Conservation (phyloP, 2,113 vertebrate species). For the Ursus arctos region DNA sequence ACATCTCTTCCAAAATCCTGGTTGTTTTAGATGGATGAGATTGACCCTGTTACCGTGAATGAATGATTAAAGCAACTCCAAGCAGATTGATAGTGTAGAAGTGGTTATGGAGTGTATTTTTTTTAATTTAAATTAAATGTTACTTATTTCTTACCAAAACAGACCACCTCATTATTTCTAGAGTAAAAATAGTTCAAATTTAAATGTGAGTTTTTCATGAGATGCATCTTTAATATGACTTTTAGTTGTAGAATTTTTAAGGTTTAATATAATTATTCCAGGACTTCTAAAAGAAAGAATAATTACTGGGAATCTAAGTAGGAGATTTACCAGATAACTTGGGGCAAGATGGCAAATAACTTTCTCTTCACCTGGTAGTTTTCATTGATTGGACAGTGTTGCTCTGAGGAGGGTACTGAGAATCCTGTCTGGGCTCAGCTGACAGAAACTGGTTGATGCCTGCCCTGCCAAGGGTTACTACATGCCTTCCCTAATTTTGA, state of each 20-base stretch:
- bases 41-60: neutral
- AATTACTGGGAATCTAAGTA: neutral
- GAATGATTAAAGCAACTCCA: neutral
- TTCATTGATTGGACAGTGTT: neutral
- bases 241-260: constrained; percentile 31
- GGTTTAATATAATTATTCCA: constrained; percentile 29
- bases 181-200: neutral
- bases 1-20: neutral
- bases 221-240: neutral
- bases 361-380: neutral
- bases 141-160: constrained; percentile 45
- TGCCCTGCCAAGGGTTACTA: neutral
- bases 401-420: neutral
- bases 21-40: neutral
- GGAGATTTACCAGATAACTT: neutral
- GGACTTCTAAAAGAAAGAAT: neutral
- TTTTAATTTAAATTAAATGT: neutral
- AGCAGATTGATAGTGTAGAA: neutral
- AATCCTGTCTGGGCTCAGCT: neutral
- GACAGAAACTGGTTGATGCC: neutral
- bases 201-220: constrained; percentile 12
- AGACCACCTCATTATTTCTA: constrained; percentile 34
- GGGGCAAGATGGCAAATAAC: neutral
- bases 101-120: neutral
- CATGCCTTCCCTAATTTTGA: neutral